phyloP scores from a whole-genome alignment of 2,888 invertebrate species.

The Gandaritis pyraliata region DNA sequence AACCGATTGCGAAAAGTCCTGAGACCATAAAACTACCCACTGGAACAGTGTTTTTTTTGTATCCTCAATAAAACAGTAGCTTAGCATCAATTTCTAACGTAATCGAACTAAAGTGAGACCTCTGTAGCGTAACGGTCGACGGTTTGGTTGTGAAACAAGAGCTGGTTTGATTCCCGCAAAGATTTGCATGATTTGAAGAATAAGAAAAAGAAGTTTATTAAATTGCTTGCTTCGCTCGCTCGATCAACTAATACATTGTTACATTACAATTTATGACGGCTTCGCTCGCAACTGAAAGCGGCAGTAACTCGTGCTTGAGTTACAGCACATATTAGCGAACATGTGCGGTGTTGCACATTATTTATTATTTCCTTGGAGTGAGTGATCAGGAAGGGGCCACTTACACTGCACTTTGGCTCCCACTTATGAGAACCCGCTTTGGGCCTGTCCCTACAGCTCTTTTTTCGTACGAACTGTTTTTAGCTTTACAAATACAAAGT shows the following conservation, averaged over 20 bases:
- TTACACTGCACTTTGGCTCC: conserved; percentile 42
- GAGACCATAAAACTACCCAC: conserved; percentile 30
- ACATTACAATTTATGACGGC: too few species aligned
- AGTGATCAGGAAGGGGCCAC: conserved; percentile 41
- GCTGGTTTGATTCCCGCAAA: too few species aligned
- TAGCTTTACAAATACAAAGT: too few species aligned
- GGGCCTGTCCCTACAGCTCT: conserved; percentile 14
- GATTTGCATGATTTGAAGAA: too few species aligned
- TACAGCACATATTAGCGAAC: conserved; percentile 36
- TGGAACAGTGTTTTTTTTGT: conserved; percentile 33
- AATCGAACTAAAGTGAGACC: background rate
- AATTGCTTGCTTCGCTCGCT: too few species aligned
- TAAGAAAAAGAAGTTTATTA: too few species aligned
- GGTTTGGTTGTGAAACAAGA: too few species aligned
- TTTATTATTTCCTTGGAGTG: conserved; percentile 44
- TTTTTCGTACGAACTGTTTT: background rate
- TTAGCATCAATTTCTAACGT: conserved; percentile 8
- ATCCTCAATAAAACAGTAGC: conserved; percentile 40
- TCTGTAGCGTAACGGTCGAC: background rate
- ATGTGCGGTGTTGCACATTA: conserved; percentile 39
- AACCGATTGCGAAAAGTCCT: conserved; percentile 15
- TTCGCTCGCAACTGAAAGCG: too few species aligned
- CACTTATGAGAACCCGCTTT: conserved; percentile 31
- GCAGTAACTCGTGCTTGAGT: conserved; percentile 5
- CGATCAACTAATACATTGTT: too few species aligned